A percentile compares a stretch with the other conserved stretches of the same genome.
phyloP scores from a whole-genome alignment of 2,113 vertebrate species.

The Ranitomeya imitator region DNA sequence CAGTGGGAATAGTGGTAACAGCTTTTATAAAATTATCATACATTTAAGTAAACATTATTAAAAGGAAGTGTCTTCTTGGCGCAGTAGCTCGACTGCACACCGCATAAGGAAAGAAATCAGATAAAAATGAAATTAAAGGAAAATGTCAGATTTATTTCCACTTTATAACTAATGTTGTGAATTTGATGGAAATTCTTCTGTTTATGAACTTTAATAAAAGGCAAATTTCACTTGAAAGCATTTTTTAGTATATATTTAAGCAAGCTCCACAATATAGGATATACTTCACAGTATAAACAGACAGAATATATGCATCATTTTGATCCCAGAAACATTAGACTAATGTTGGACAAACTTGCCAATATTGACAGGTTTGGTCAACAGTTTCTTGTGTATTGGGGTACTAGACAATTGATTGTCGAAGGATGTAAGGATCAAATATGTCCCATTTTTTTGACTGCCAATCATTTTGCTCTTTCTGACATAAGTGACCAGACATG shows the following conservation, averaged over 20 bases:
- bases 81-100: background rate
- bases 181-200: background rate
- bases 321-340: no score
- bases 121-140: background rate
- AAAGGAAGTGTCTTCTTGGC: background rate
- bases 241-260: background rate
- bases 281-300: background rate
- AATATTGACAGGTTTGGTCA: no score
- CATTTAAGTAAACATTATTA: constrained; percentile 24
- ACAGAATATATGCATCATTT: background rate
- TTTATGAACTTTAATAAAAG: background rate
- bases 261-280: background rate
- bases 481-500: no score
- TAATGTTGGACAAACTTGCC: background rate
- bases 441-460: no score
- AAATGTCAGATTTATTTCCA: background rate
- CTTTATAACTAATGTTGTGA: background rate
- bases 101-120: background rate
- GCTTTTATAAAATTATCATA: background rate
- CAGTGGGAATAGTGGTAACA: background rate
- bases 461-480: no score
- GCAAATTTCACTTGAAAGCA: background rate
- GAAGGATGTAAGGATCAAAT: no score
- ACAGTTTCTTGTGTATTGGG: no score
- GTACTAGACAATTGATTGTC: no score